A percentile compares a stretch with the other conserved stretches of the same genome.
These are phyloP conservation scores for Raja brachyura DNA, from an alignment of 2,113 vertebrate genomes.

Conservation along the genomic window DNA sequence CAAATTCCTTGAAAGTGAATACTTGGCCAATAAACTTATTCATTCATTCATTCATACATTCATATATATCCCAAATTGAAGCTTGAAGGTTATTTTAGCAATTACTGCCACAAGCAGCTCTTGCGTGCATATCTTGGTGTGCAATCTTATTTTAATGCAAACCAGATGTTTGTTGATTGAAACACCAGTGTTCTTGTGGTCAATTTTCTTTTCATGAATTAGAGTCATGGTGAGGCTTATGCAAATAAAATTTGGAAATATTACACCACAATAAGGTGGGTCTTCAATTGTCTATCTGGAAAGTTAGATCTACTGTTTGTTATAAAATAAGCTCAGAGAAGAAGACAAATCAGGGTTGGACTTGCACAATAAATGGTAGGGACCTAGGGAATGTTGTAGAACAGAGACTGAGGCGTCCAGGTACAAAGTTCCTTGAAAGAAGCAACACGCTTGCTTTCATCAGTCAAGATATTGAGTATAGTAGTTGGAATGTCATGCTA, in stretches of 20 bases:
- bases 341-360: too few species aligned
- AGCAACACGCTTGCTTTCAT: too few species aligned
- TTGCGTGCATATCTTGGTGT: not conserved
- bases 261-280: not conserved
- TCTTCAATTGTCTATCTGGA: not conserved
- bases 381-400: too few species aligned
- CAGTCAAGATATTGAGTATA: too few species aligned
- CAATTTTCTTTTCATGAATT: constrained; percentile 11
- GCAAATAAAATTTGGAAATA: not conserved
- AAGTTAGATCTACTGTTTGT: not conserved
- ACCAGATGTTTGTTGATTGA: not conserved
- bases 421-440: too few species aligned
- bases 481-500: too few species aligned
- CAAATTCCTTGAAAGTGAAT: too few species aligned
- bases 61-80: not conserved
- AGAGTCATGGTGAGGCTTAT: not conserved
- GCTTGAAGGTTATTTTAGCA: not conserved
- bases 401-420: too few species aligned
- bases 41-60: too few species aligned
- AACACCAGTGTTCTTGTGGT: not conserved
- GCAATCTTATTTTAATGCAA: not conserved
- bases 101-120: not conserved
- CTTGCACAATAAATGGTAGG: too few species aligned
- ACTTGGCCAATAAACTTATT: too few species aligned
- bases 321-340: too few species aligned